A percentile compares a stretch with the other conserved stretches of the same genome.
Conservation (phyloP, 2,888 invertebrate species). For the Drosophila neoperkinsi region DNA sequence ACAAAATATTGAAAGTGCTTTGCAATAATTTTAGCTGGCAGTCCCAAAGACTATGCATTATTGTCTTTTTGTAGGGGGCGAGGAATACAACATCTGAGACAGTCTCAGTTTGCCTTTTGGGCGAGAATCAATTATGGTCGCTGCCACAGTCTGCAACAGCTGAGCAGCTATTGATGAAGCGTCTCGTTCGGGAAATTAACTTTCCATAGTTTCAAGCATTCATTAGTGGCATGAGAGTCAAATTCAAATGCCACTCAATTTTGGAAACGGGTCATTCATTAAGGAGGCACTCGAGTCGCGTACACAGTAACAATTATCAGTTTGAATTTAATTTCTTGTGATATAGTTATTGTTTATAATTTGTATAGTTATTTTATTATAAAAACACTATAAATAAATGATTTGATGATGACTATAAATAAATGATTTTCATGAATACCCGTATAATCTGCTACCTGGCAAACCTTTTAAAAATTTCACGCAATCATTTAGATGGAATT, state of each 20-base stretch:
- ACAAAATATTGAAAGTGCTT: slow-evolving; percentile 71
- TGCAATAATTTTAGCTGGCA: slow-evolving; percentile 62
- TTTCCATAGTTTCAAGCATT: slow-evolving; percentile 17
- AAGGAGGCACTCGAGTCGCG: slow-evolving; percentile 15
- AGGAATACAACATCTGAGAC: not conserved
- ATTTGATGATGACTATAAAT: not conserved
- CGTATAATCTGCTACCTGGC: not conserved
- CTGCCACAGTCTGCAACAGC: slow-evolving; percentile 7
- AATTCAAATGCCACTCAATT: slow-evolving; percentile 59
- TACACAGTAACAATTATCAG: not conserved
- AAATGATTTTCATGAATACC: not conserved
- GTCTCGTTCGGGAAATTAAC: slow-evolving; percentile 30
- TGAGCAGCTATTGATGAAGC: slow-evolving; percentile 14
- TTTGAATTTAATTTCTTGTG: not conserved
- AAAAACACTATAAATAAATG: fast-evolving
- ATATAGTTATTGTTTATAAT: not conserved
- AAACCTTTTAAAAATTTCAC: not conserved
- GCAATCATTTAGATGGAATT: not conserved
- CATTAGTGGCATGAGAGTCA: slow-evolving; percentile 20
- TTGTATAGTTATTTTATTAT: not conserved
- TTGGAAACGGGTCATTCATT: slow-evolving; percentile 64
- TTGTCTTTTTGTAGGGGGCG: slow-evolving; percentile 18
- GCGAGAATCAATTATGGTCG: slow-evolving; percentile 62
- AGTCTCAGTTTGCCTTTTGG: slow-evolving; percentile 3
- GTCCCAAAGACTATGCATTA: slow-evolving; percentile 34